A percentile compares a stretch with the other conserved stretches of the same genome.
phyloP scores from a whole-genome alignment of 2,888 invertebrate species.

The Eristalinus aeneus region DNA sequence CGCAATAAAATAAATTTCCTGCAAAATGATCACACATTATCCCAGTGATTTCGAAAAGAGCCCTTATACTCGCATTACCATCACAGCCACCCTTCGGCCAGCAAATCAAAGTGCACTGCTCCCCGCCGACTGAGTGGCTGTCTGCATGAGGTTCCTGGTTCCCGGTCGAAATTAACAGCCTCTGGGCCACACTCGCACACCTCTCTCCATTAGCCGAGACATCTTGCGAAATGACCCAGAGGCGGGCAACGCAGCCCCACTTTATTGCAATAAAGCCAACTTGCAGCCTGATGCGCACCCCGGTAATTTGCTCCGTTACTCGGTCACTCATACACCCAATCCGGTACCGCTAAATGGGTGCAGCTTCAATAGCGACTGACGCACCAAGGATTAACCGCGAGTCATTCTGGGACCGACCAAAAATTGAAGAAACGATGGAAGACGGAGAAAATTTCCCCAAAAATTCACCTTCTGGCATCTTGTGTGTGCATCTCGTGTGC shows the following conservation, averaged over 20 bases:
- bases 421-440: constrained; percentile 4
- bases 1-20: constrained; percentile 19
- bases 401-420: constrained; percentile 32
- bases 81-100: not conserved
- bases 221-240: constrained; percentile 65
- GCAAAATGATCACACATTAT: constrained; percentile 39
- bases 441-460: not conserved
- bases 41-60: constrained; percentile 3
- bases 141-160: not conserved
- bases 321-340: constrained; percentile 41
- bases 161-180: constrained; percentile 27
- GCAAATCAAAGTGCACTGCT: constrained; percentile 41
- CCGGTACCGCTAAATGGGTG: constrained; percentile 55
- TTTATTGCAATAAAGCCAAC: not conserved
- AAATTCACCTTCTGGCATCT: not conserved
- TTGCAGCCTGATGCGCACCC: constrained; percentile 19
- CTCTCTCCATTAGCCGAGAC: constrained; percentile 61
- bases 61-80: not conserved
- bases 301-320: constrained; percentile 46
- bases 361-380: constrained; percentile 8
- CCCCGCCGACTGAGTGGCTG: too few relatives aligned
- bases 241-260: constrained; percentile 16
- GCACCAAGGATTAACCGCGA: constrained; percentile 62
- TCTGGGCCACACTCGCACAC: constrained; percentile 46
- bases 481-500: not conserved